Conservation (phyloP, 1,140 invertebrate genomes). For the Caenorhabditis elegans region DNA sequence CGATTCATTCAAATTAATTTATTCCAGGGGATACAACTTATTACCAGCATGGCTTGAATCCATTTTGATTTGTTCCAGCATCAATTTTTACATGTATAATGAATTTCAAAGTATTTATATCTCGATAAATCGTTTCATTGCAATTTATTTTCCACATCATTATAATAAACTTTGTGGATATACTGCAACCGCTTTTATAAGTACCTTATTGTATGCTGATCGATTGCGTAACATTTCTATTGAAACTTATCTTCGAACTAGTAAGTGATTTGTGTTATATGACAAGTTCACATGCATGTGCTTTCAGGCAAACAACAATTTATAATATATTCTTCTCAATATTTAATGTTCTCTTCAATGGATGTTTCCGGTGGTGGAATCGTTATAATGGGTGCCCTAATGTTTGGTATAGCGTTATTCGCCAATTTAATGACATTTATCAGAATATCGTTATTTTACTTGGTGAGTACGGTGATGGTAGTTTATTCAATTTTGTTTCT, state of each 20-base stretch:
- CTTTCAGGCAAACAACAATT: neutral
- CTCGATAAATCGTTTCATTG: neutral
- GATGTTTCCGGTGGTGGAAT: neutral
- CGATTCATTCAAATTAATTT: too few relatives aligned
- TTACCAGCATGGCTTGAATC: neutral
- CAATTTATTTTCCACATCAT: neutral
- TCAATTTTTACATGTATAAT: neutral
- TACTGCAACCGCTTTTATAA: neutral
- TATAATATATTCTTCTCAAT: neutral
- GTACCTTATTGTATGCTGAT: neutral
- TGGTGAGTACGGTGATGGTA: neutral
- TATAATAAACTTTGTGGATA: neutral
- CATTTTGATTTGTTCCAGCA: neutral
- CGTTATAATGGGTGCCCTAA: neutral
- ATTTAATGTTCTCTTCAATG: neutral
- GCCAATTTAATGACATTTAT: neutral
- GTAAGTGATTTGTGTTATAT: neutral
- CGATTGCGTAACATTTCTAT: neutral
- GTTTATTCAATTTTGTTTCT: neutral
- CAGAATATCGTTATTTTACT: neutral
- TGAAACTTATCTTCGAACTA: neutral
- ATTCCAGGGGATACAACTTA: neutral
- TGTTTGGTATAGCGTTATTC: neutral
- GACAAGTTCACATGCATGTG: neutral
- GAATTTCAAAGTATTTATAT: constrained; percentile 7